These are phyloP conservation scores for Nettapus auritus DNA, from an alignment of 2,113 vertebrate genomes.

Conservation along the genomic window DNA sequence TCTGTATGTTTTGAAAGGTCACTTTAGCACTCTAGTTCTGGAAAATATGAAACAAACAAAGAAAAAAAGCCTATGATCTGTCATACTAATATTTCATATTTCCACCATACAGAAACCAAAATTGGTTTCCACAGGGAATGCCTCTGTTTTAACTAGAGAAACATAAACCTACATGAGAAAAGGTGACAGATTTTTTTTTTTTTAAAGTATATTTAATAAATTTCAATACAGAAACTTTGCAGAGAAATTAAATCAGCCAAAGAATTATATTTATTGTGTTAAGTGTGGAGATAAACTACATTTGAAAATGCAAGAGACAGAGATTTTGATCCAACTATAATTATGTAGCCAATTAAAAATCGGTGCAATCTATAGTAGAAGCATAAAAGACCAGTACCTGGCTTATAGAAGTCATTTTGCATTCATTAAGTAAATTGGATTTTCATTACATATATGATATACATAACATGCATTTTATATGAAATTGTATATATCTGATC, in stretches of 20 bases:
- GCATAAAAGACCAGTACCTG: background rate
- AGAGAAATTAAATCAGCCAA: background rate
- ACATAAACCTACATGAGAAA: background rate
- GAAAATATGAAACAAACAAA: background rate
- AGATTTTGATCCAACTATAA: background rate
- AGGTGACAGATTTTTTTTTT: background rate
- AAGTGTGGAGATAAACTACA: background rate
- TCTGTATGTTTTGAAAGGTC: background rate
- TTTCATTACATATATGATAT: background rate
- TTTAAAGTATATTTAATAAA: background rate
- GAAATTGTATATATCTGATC: background rate
- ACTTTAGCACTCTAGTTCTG: background rate
- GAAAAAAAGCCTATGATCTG: fast-evolving
- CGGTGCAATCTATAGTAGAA: background rate
- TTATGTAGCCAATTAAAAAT: background rate
- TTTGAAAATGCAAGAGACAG: background rate
- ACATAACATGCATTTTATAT: background rate
- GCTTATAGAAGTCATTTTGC: background rate
- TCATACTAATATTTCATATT: background rate
- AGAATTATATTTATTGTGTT: background rate
- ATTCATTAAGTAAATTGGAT: background rate
- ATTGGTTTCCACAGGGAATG: background rate
- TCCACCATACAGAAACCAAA: background rate
- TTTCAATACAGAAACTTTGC: background rate
- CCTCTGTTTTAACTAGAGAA: background rate